These are phyloP conservation scores for Dascillus cervinus DNA, from an alignment of 2,888 invertebrate species.

Conservation along the genomic window DNA sequence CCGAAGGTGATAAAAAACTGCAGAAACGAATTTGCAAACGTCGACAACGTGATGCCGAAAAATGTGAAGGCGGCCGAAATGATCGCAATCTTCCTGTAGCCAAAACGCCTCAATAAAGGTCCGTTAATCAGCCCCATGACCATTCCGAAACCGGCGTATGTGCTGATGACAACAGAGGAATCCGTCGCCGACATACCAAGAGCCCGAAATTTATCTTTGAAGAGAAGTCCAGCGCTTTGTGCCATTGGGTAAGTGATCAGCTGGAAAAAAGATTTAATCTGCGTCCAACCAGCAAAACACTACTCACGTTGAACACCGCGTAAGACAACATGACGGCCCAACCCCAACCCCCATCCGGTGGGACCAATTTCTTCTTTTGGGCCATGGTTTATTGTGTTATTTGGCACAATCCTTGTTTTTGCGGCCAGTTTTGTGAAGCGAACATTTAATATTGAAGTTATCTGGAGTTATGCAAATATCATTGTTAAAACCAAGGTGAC, in stretches of 20 bases:
- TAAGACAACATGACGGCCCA: constrained; percentile 39
- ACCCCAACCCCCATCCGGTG: constrained; percentile 44
- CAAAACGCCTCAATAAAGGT: constrained; percentile 51
- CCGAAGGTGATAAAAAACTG: constrained; percentile 58
- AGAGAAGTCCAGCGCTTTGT: constrained; percentile 59
- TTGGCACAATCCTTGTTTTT: no score
- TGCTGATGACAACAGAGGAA: constrained; percentile 53
- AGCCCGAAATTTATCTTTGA: constrained; percentile 52
- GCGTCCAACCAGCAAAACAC: background rate
- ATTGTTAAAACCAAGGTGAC: no score
- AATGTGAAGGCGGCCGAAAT: constrained; percentile 49
- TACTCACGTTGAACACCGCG: constrained; percentile 40
- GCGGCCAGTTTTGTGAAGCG: no score
- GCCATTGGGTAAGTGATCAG: constrained; percentile 40
- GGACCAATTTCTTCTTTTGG: constrained; percentile 13
- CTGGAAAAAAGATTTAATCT: constrained; percentile 17
- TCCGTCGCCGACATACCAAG: constrained; percentile 53
- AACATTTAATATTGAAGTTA: no score
- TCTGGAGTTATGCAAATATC: no score
- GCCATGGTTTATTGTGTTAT: background rate
- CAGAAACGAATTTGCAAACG: constrained; percentile 49
- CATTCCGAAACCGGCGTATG: constrained; percentile 62
- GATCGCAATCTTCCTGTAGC: constrained; percentile 58
- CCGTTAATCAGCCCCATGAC: constrained; percentile 58
- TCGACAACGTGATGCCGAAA: constrained; percentile 52